Evolutionary conservation across 1,140 invertebrate genomes (phyloP), one percentile per base, ranked within the genome.

Genomic region (Drosophila sturtevanti): DNA sequence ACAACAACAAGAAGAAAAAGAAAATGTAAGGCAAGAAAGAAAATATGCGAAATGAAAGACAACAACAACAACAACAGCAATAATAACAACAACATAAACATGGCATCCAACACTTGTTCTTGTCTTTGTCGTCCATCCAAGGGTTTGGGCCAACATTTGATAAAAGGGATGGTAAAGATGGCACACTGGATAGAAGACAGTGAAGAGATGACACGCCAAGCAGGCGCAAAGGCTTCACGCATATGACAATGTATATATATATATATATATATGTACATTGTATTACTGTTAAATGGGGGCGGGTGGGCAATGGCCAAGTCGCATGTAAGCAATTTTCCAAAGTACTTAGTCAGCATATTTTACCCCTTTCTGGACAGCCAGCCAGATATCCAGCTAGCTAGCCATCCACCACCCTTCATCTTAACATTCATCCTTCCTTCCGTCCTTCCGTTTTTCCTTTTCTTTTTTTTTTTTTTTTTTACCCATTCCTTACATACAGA

Each of bases 271-370:
- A 31, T 31, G 7, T 31, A 6, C 7, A 31, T 31, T 1, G 41
- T 48, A 73, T 79, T 70, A 79, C 68, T 69, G 69, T 69, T 84
- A 84, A 86, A 77, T 63, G 84, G 63, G 58, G 69, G 62, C 75
- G 66, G 54, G 31, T 58, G 44, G 44, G 41, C 38, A 58, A 63
- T 68, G 56, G 51, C 72, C 55, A 71, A 67, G 80, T 77, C 80
- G 76, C 77, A 84, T 89, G 77, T 84, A 84, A 84, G 77, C 84
- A 89, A 89, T 89, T 89, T 89, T 71, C 72, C 79, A 89, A 89
- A 89, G 84, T 89, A 89, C 84, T 89, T 89, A 89, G 84, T 89
- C 84, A 89, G 84, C 84, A 89, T 84, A 51, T 89, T 89, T 89
- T 74, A 80, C 80, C 84, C 79, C 73, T 80, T 67, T 67, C 59